phyloP scores from a whole-genome alignment of 2,113 vertebrate genomes.

The Morone chrysops region DNA sequence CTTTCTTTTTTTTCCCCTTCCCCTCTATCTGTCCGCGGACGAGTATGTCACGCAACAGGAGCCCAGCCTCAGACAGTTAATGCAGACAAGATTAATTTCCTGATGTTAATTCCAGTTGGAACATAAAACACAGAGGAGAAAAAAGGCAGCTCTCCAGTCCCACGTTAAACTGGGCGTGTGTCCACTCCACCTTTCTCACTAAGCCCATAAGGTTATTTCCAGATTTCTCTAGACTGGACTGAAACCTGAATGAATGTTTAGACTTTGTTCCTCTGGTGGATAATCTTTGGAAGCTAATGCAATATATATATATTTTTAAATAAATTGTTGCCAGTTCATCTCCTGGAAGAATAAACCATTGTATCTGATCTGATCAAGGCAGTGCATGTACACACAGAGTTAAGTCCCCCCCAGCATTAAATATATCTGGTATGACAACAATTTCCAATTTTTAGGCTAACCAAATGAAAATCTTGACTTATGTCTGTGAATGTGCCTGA shows the following conservation, averaged over 20 bases:
- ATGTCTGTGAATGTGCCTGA: conserved; percentile 77
- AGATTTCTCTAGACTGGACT: conserved; percentile 68
- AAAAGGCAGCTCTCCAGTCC: conserved; percentile 45
- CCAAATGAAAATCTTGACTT: conserved; percentile 73
- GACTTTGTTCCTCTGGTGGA: conserved; percentile 25
- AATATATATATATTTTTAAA: background rate
- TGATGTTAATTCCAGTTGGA: conserved; percentile 77
- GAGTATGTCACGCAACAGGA: conserved; percentile 70
- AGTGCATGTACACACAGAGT: conserved; percentile 29
- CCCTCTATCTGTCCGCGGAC: conserved; percentile 54
- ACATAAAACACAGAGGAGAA: conserved; percentile 33
- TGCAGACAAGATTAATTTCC: conserved; percentile 81
- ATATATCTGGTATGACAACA: conserved; percentile 73
- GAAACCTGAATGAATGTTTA: conserved; percentile 60
- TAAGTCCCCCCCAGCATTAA: conserved; percentile 37
- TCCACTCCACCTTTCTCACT: conserved; percentile 73
- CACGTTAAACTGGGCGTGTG: conserved; percentile 79
- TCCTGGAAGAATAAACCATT: conserved; percentile 21
- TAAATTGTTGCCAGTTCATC: conserved; percentile 5
- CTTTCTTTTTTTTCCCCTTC: conserved; percentile 28
- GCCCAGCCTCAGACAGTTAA: conserved; percentile 72
- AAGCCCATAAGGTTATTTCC: conserved; percentile 73
- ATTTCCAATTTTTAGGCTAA: conserved; percentile 63
- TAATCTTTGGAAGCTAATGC: conserved; percentile 36
- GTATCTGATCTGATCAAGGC: conserved; percentile 26